A percentile compares a stretch with the other conserved stretches of the same genome.
phyloP scores from a whole-genome alignment of 2,113 vertebrate genomes.

The Sylvietta virens region DNA sequence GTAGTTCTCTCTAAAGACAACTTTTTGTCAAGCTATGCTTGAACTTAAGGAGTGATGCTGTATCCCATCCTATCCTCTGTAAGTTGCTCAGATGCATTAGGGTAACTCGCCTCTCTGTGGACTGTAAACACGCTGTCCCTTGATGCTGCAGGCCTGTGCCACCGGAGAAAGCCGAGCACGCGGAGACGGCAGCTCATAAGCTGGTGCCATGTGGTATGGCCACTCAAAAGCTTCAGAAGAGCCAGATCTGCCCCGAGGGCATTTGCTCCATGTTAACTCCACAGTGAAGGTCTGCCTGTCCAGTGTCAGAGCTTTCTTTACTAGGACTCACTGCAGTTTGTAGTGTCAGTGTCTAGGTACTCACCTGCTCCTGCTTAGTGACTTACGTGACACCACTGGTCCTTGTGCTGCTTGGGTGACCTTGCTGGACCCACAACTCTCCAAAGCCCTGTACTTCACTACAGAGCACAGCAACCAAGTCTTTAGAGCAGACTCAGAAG shows the following conservation, averaged over 20 bases:
- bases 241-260: not conserved
- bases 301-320: not conserved
- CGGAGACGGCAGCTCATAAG: not conserved
- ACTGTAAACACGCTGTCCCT: not conserved
- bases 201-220: not conserved
- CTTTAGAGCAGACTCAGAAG: not conserved
- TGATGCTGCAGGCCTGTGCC: not conserved
- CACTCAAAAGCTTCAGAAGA: not conserved
- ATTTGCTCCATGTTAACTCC: not conserved
- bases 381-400: accelerated
- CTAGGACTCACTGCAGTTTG: not conserved
- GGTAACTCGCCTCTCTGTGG: not conserved
- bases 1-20: not conserved
- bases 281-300: not conserved
- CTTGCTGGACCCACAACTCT: not conserved
- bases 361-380: not conserved
- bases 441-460: not conserved
- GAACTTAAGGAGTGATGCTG: not conserved
- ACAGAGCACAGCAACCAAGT: not conserved
- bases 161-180: not conserved
- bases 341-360: not conserved
- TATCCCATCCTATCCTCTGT: not conserved
- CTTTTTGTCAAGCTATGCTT: not conserved
- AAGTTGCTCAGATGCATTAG: not conserved
- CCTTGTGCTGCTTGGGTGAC: not conserved